Evolutionary conservation across 2,113 vertebrate genomes (phyloP), one percentile per base, ranked within the genome.

Genomic region (Corynorhinus townsendii): DNA sequence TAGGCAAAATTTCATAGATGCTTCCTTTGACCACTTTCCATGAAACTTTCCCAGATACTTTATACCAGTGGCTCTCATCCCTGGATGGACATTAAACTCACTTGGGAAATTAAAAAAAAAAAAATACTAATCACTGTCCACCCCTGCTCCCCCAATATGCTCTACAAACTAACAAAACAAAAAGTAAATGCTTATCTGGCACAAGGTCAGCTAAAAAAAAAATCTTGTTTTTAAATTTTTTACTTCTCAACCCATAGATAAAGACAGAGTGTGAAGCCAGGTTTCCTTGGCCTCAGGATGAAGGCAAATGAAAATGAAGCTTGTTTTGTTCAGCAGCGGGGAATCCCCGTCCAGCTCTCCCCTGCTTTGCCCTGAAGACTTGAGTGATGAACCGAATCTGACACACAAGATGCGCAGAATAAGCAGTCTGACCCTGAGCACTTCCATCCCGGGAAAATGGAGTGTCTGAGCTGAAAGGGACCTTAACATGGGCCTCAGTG

Each of bases 231-330:
- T 69, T 43, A 17, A 84, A 81, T 59, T 79, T 77, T 81, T 49
- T 15, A 89, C 59, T 83, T 86, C 93, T 80, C 79, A 93, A 92
- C 56, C 30, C 38, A 89, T 3, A 86, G 33, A 54, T 40, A 79
- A 40, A 88, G 47, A 30, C 22, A 73, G 45, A 22, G 9, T 1
- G 1, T 45, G 38, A 45, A 26, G 66, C 35, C 64, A 54, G 49
- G 52, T 68, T 71, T 83, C 30, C 73, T 5, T 28, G 64, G 47
- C 9, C 5, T 80, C 7, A 0, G 30, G 35, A 76, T n/a, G 38
- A 85, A 76, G 80, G 35, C 30, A 52, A 35, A 68, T 0, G 22
- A 22, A 56, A 20, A 56, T 6, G 54, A 56, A 69, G 47, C 15
- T 59, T 5, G 7, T 72, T 91, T 47, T 45, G 17, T 52, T 45